Conservation (phyloP, 2,888 invertebrate genomes). For the Hypomecis atomaria region DNA sequence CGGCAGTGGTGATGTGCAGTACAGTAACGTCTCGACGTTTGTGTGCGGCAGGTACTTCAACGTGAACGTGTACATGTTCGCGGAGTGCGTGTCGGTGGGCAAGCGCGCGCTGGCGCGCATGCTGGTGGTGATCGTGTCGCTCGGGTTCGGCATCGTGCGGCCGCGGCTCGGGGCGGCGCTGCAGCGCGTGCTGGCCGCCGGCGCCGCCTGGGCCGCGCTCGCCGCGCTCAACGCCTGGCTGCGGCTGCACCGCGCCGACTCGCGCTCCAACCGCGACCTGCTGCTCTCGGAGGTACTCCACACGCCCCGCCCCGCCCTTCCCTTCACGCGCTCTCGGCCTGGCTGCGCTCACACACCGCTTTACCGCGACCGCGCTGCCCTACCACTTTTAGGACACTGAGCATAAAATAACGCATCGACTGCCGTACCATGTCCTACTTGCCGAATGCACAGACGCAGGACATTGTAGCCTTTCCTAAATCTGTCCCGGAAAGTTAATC, state of each 20-base stretch:
- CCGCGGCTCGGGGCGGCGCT: conserved; percentile 95
- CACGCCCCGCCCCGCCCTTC: too few species aligned
- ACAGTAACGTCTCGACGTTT: too few species aligned
- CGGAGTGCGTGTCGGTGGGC: conserved; percentile 95
- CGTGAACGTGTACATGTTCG: conserved; percentile 89
- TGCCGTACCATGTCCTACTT: too few species aligned
- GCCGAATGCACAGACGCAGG: too few species aligned
- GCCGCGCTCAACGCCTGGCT: conserved; percentile 95
- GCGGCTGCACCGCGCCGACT: conserved; percentile 83
- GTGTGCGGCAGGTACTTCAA: conserved; percentile 63
- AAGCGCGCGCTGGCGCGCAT: conserved; percentile 96
- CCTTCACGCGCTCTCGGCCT: too few species aligned
- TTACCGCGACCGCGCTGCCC: too few species aligned
- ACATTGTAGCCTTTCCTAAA: too few species aligned
- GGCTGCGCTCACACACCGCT: too few species aligned
- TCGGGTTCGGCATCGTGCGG: conserved; percentile 97
- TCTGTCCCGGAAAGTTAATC: too few species aligned
- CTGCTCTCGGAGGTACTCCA: conserved; percentile 89
- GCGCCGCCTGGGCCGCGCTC: conserved; percentile 92
- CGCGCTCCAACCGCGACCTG: conserved; percentile 66
- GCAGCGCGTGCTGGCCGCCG: conserved; percentile 94
- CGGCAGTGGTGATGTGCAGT: too few species aligned
- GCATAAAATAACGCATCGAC: too few species aligned
- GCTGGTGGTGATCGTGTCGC: conserved; percentile 96
- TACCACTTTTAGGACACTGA: too few species aligned